phyloP scores from a whole-genome alignment of 2,888 invertebrate genomes.

The Nebria salina region DNA sequence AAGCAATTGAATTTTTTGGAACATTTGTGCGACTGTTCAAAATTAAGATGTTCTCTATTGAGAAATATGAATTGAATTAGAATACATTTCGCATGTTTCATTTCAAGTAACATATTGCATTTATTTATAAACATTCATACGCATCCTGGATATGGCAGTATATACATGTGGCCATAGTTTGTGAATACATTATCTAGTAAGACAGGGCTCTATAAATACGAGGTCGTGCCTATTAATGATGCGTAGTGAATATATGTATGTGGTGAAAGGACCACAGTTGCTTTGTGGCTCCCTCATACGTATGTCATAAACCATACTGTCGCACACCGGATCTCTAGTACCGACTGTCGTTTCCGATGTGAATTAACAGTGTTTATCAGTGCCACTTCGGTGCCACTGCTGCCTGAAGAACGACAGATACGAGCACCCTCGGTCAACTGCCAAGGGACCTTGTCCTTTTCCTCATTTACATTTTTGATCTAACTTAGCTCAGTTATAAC shows the following conservation, averaged over 20 bases:
- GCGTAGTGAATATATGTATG: constrained; percentile 5
- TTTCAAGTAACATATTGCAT: not conserved
- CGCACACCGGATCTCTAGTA: constrained; percentile 32
- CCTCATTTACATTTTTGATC: not conserved
- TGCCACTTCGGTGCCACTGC: constrained; percentile 23
- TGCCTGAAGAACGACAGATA: not conserved
- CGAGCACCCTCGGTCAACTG: constrained; percentile 3
- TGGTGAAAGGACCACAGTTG: not conserved
- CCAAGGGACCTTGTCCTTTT: not conserved
- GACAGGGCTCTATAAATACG: constrained; percentile 32
- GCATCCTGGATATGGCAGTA: not conserved
- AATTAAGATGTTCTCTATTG: no score
- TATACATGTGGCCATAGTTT: not conserved
- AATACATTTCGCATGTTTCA: no score
- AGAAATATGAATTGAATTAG: no score
- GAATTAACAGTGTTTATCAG: constrained; percentile 46
- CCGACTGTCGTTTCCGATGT: constrained; percentile 42
- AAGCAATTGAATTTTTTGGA: no score
- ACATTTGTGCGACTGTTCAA: no score
- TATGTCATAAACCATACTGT: constrained; percentile 30
- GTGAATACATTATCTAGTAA: constrained; percentile 29
- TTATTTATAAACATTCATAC: not conserved
- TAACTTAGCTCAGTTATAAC: not conserved
- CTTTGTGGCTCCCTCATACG: constrained; percentile 11
- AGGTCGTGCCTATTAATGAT: constrained; percentile 6